Evolutionary conservation across 2,797 vertebrate species (phyloP).

Genomic region (Lophotriccus pileatus): DNA sequence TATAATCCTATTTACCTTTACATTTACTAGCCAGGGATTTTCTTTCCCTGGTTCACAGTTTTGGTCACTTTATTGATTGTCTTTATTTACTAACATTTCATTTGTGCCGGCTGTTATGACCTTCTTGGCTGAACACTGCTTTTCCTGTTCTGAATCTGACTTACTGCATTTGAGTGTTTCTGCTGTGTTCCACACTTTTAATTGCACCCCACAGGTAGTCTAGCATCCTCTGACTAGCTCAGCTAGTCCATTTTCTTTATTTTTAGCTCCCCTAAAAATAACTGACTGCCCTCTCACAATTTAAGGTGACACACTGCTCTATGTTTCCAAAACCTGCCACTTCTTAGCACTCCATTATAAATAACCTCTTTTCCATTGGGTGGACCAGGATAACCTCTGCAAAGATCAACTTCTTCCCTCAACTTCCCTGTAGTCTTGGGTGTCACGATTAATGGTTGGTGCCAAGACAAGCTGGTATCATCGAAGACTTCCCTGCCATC

Average conservation of each 20-base stretch:
- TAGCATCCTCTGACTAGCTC: constrained; percentile 8
- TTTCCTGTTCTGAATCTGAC: not conserved
- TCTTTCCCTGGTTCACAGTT: not conserved
- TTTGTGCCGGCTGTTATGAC: not conserved
- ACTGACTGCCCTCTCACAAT: not conserved
- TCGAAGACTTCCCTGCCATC: not conserved
- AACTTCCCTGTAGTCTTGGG: not conserved
- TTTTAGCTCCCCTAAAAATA: constrained; percentile 52
- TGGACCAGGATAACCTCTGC: not conserved
- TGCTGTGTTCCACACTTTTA: not conserved
- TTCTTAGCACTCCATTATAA: constrained; percentile 1
- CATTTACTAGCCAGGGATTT: not conserved
- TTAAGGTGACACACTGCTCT: not conserved
- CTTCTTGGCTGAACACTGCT: not conserved
- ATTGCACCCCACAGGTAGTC: constrained; percentile 21
- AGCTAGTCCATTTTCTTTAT: constrained; percentile 27
- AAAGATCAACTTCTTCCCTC: not conserved
- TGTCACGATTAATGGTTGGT: not conserved
- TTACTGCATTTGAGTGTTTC: not conserved
- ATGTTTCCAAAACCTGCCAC: not conserved
- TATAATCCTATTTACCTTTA: not conserved
- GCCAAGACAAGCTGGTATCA: not conserved
- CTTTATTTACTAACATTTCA: not conserved
- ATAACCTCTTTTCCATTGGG: not conserved
- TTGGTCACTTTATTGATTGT: not conserved